phyloP scores from a whole-genome alignment of 2,113 vertebrate species.

The Leptobrachium leishanense region DNA sequence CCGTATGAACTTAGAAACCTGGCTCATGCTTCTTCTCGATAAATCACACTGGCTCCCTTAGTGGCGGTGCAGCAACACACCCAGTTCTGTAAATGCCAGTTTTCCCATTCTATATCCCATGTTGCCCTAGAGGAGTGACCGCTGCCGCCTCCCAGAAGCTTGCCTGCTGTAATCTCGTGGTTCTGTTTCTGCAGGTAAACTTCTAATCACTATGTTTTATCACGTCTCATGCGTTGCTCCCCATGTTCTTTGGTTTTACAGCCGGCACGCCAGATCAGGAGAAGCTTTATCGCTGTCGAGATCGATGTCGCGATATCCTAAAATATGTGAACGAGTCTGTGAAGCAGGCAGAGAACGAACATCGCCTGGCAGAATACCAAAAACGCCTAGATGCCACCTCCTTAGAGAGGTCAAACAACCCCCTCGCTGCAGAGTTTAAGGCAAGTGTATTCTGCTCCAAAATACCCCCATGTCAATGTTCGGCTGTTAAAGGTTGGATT shows the following conservation, averaged over 20 bases:
- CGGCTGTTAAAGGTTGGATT: no score
- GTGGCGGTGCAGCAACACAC: no score
- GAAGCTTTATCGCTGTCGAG: slow-evolving; percentile 75
- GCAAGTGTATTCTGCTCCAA: slow-evolving; percentile 55
- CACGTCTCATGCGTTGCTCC: background rate
- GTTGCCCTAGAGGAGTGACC: no score
- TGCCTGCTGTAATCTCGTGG: no score
- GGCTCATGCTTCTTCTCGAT: no score
- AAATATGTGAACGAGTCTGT: slow-evolving; percentile 83
- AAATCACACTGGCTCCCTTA: no score
- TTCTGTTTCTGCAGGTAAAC: no score
- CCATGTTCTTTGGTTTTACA: slow-evolving; percentile 38
- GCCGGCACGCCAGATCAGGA: slow-evolving; percentile 72
- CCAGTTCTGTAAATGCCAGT: no score
- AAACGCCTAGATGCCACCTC: slow-evolving; percentile 80
- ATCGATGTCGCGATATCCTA: slow-evolving; percentile 84
- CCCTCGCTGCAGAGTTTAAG: slow-evolving; percentile 81
- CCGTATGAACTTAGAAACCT: no score
- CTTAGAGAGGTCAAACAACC: slow-evolving; percentile 74
- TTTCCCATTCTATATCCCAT: no score
- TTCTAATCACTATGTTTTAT: background rate
- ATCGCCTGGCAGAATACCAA: slow-evolving; percentile 82
- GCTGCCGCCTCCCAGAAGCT: no score
- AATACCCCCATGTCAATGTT: no score
- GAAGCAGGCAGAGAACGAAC: slow-evolving; percentile 79